Evolutionary conservation across 2,113 vertebrate genomes (phyloP).

Genomic region (Ivindomyrus marchei): DNA sequence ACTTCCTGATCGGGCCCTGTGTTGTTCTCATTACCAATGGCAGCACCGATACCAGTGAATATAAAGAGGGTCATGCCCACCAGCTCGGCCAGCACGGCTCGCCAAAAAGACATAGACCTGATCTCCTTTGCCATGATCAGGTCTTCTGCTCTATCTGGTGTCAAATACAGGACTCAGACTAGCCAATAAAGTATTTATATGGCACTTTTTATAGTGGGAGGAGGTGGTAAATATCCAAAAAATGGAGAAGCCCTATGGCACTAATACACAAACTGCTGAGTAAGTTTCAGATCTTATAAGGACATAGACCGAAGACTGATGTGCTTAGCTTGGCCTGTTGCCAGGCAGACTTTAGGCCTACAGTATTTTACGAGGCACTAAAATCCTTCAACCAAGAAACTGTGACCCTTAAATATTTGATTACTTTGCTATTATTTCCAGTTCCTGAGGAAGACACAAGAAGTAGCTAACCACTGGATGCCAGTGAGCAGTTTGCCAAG

Average conservation of each 20-base stretch:
- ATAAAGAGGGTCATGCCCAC: slow-evolving; percentile 68
- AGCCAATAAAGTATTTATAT: background rate
- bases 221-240: background rate
- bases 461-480: background rate
- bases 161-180: background rate
- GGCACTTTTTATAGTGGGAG: background rate
- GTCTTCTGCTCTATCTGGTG: background rate
- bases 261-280: background rate
- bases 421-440: background rate
- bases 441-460: background rate
- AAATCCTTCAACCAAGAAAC: background rate
- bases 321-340: background rate
- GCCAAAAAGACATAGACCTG: slow-evolving; percentile 70
- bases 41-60: slow-evolving; percentile 62
- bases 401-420: background rate
- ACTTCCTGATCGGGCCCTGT: slow-evolving; percentile 62
- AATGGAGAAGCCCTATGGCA: background rate
- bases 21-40: slow-evolving; percentile 57
- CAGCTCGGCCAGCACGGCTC: slow-evolving; percentile 67
- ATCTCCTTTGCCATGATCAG: slow-evolving; percentile 66
- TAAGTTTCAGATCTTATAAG: background rate
- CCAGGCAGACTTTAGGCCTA: background rate
- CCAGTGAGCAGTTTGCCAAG: background rate
- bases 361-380: background rate
- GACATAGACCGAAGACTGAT: background rate